A percentile compares a stretch with the other conserved stretches of the same genome.
phyloP scores from a whole-genome alignment of 1,140 invertebrate species.

The Aphelenchoides besseyi region DNA sequence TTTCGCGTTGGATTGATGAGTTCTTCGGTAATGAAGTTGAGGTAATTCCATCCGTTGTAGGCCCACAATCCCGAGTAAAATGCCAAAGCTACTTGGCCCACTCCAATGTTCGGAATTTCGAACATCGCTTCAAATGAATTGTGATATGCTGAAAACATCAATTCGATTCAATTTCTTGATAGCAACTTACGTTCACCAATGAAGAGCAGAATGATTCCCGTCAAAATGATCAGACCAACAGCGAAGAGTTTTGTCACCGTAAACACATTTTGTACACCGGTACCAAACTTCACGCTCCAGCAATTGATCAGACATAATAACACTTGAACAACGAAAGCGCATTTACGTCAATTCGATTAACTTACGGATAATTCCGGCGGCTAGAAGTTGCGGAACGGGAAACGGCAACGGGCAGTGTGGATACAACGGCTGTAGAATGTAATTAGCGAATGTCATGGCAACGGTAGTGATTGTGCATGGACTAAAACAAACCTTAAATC shows the following conservation, averaged over 20 bases:
- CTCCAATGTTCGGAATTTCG: slow-evolving; percentile 69
- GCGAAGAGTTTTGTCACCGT: slow-evolving; percentile 74
- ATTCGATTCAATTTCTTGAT: neutral
- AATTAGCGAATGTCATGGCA: slow-evolving; percentile 85
- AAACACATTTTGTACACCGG: slow-evolving; percentile 90
- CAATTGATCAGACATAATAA: slow-evolving; percentile 92
- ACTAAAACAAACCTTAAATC: slow-evolving; percentile 31
- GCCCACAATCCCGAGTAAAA: slow-evolving; percentile 98
- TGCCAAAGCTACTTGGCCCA: slow-evolving; percentile 82
- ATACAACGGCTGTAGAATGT: slow-evolving; percentile 86
- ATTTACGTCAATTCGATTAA: slow-evolving; percentile 5
- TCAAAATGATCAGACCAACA: slow-evolving; percentile 56
- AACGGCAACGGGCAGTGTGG: slow-evolving; percentile 74
- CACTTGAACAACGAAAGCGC: slow-evolving; percentile 61
- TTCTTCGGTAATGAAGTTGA: slow-evolving; percentile 71
- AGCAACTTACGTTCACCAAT: slow-evolving; percentile 69
- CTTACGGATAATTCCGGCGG: slow-evolving; percentile 77
- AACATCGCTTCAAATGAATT: slow-evolving; percentile 78
- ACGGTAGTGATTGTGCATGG: slow-evolving; percentile 79
- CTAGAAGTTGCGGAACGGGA: slow-evolving; percentile 78
- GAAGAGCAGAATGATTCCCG: slow-evolving; percentile 47
- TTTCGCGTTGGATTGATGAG: slow-evolving; percentile 93
- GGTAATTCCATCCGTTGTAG: slow-evolving; percentile 87
- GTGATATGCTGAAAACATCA: slow-evolving; percentile 69
- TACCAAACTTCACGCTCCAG: slow-evolving; percentile 92